Evolutionary conservation across 2,113 vertebrate species (phyloP), one percentile per base, ranked within the genome.

Genomic region (Gymnocephalus cernua): DNA sequence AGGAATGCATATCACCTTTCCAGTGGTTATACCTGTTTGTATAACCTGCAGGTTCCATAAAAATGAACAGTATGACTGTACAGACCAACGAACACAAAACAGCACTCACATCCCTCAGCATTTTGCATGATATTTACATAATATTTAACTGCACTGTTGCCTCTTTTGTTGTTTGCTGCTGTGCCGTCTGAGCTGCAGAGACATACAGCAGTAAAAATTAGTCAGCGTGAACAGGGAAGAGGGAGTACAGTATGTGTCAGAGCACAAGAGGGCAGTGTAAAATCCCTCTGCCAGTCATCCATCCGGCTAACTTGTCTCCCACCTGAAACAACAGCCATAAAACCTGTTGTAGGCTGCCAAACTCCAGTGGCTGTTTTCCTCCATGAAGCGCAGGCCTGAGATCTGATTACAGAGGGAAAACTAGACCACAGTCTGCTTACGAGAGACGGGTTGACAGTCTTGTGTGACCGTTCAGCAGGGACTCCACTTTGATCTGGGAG

Each of bases 341-440:
- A 93, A 95, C 90, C 92, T 93, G 91, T 91, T 94, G 94, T 91
- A 87, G 88, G 87, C 91, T 94, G 93, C 82, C 89, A 90, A 84
- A 81, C 89, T 92, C 72, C 89, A 86, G 19, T 80, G 82, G 74
- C 86, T 85, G 74, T 85, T 83, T 86, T 88, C 88, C 35, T 75
- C 79, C 75, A 76, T 67, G 76, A 81, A 88, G 71, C 73, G 4
- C 83, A 79, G 76, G 79, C 75, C 94, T 89, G 89, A 93, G 94
- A 86, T 93, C 96, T 95, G 95, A 96, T 97, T 96, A 95, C 96
- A 96, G 87, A 95, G 96, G 82, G 75, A 95, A 71, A 95, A 93
- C 94, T 94, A 95, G 95, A 95, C 95, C 95, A 95, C 72, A 53
- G 96, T 95, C 93, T 96, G 93, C 94, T 93, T 93, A 93, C 94